A percentile compares a stretch with the other conserved stretches of the same genome.
phyloP scores from a whole-genome alignment of 2,113 vertebrate species.

The Dasyornis broadbenti region DNA sequence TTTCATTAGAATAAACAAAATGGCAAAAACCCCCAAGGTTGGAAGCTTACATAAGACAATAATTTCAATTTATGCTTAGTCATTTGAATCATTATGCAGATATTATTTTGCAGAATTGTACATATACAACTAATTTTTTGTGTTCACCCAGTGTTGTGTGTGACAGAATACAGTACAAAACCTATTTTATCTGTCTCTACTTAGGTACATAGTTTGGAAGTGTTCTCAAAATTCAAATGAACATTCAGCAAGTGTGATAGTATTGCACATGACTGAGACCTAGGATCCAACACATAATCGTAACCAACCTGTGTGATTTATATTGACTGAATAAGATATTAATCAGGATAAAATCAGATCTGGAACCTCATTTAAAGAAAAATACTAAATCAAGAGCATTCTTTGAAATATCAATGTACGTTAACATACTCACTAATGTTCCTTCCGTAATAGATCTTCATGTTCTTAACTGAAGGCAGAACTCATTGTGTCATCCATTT shows the following conservation, averaged over 20 bases:
- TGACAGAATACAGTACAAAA: not conserved
- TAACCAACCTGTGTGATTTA: not conserved
- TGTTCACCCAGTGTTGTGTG: not conserved
- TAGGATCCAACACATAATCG: not conserved
- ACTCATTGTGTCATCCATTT: not conserved
- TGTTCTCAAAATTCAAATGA: not conserved
- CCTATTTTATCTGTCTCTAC: not conserved
- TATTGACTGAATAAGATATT: not conserved
- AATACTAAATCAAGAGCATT: not conserved
- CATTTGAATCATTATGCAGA: not conserved
- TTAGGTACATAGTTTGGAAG: not conserved
- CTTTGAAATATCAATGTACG: not conserved
- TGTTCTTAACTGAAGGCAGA: not conserved
- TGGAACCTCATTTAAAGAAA: not conserved
- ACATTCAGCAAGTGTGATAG: not conserved
- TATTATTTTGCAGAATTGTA: not conserved
- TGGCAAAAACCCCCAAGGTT: fast-evolving
- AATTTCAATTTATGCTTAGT: not conserved
- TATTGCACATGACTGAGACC: not conserved
- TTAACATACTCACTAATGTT: not conserved
- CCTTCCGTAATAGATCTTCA: not conserved
- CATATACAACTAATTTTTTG: not conserved
- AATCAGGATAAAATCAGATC: not conserved
- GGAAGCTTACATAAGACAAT: not conserved
- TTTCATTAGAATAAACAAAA: not conserved